Percentiles rank a stretch among this genome's conserved stretches.
Conservation (phyloP, 2,797 vertebrate species). For the Notolabrus celidotus region DNA sequence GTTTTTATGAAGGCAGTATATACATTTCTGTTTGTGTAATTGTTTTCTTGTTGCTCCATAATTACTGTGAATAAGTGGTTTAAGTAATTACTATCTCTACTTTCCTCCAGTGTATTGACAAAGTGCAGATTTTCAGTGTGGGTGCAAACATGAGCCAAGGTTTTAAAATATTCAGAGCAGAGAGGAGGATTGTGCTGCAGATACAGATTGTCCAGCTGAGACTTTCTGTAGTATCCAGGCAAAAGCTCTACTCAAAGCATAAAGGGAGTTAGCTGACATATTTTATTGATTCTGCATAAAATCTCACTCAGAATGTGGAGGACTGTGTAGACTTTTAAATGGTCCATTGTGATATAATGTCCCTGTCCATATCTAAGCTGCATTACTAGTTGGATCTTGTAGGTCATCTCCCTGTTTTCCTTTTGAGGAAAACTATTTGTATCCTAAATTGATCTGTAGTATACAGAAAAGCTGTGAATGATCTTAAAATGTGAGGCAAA, state of each 20-base stretch:
- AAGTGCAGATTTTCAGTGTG: conserved; percentile 12
- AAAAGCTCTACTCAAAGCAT: conserved; percentile 10
- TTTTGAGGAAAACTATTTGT: conserved; percentile 3
- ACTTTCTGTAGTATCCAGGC: neutral
- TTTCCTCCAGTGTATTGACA: neutral
- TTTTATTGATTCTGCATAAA: conserved; percentile 50
- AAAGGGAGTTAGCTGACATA: neutral
- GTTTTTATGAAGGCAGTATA: no score
- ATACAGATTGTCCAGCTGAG: conserved; percentile 2
- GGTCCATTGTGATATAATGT: conserved; percentile 24
- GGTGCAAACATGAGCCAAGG: conserved; percentile 19
- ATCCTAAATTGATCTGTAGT: neutral
- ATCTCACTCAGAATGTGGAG: conserved; percentile 13
- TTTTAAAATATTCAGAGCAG: conserved; percentile 15
- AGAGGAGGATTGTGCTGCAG: neutral
- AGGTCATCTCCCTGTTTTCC: no score
- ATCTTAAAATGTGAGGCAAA: conserved; percentile 15
- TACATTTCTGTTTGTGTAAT: neutral
- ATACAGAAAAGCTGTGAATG: conserved; percentile 10
- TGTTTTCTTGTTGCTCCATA: neutral
- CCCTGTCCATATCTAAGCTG: neutral
- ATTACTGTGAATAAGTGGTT: conserved; percentile 8
- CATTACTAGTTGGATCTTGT: neutral
- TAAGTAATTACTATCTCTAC: conserved; percentile 21
- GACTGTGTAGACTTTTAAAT: conserved; percentile 44